These are phyloP conservation scores for Whitmania pigra DNA, from an alignment of 1,140 invertebrate genomes.

Conservation along the genomic window DNA sequence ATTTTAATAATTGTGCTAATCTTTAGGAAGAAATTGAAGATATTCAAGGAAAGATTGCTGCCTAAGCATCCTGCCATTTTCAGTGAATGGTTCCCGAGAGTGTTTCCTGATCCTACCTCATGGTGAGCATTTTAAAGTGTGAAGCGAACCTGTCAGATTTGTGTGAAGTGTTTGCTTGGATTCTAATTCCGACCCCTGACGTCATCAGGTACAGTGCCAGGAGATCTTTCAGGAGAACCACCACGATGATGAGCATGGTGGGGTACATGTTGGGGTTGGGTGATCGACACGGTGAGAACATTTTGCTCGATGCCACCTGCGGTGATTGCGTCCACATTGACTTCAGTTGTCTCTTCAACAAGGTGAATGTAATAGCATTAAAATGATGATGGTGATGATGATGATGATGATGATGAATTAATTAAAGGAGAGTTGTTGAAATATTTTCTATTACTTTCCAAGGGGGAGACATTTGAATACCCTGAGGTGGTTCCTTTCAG, in stretches of 20 bases:
- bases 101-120: slow-evolving; percentile 74
- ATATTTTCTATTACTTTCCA: slow-evolving; percentile 17
- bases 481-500: slow-evolving; percentile 86
- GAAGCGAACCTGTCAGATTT: not conserved
- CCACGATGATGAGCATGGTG: slow-evolving; percentile 94
- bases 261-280: slow-evolving; percentile 93
- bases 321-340: slow-evolving; percentile 94
- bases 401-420: slow-evolving; percentile 26
- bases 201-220: slow-evolving; percentile 52
- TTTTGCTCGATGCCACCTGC: slow-evolving; percentile 74
- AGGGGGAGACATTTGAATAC: slow-evolving; percentile 71
- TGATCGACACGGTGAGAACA: slow-evolving; percentile 95
- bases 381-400: too few species aligned
- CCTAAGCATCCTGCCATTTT: slow-evolving; percentile 70
- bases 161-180: not conserved
- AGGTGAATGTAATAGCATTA: slow-evolving; percentile 41
- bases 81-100: slow-evolving; percentile 74
- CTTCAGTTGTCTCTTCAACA: slow-evolving; percentile 94
- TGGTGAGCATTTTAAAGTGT: slow-evolving; percentile 55
- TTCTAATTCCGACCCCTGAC: not conserved
- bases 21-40: slow-evolving; percentile 51
- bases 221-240: slow-evolving; percentile 71
- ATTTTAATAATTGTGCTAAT: not conserved
- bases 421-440: not conserved
- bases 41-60: slow-evolving; percentile 59